phyloP scores from a whole-genome alignment of 1,140 invertebrate genomes.

The Caenorhabditis remanei region DNA sequence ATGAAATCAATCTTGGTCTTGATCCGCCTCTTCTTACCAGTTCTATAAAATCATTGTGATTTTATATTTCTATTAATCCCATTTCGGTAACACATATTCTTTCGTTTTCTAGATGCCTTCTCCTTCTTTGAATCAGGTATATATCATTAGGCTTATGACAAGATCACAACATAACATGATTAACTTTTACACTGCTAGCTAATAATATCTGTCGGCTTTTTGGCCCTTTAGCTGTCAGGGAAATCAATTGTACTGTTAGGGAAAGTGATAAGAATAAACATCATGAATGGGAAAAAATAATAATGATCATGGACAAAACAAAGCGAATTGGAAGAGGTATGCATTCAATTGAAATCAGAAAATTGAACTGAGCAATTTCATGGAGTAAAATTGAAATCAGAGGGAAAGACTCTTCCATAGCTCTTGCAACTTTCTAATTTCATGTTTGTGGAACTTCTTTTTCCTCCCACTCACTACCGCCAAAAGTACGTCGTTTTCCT shows the following conservation, averaged over 20 bases:
- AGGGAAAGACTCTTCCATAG: not conserved
- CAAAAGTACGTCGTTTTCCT: not conserved
- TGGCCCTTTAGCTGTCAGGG: not conserved
- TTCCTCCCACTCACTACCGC: not conserved
- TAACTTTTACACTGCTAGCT: slow-evolving; percentile 31
- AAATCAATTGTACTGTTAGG: not conserved
- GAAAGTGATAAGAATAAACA: not conserved
- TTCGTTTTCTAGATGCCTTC: not conserved
- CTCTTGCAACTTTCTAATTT: too few species aligned
- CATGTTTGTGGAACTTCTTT: slow-evolving; percentile 48
- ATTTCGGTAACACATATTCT: not conserved
- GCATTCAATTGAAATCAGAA: too few species aligned
- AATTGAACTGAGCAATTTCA: not conserved
- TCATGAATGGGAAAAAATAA: not conserved
- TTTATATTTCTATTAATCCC: not conserved
- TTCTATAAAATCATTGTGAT: slow-evolving; percentile 1
- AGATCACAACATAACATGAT: not conserved
- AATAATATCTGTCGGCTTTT: slow-evolving; percentile 40
- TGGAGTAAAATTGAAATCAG: not conserved
- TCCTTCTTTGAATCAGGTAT: slow-evolving; percentile 19
- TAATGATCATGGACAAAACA: not conserved
- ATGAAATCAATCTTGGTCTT: slow-evolving; percentile 3
- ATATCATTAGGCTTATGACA: slow-evolving; percentile 27
- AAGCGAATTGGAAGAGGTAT: not conserved
- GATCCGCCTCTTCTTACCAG: not conserved